Percentiles rank a stretch among this genome's conserved stretches.
phyloP scores from a whole-genome alignment of 2,797 vertebrate genomes.

The Echiichthys vipera region DNA sequence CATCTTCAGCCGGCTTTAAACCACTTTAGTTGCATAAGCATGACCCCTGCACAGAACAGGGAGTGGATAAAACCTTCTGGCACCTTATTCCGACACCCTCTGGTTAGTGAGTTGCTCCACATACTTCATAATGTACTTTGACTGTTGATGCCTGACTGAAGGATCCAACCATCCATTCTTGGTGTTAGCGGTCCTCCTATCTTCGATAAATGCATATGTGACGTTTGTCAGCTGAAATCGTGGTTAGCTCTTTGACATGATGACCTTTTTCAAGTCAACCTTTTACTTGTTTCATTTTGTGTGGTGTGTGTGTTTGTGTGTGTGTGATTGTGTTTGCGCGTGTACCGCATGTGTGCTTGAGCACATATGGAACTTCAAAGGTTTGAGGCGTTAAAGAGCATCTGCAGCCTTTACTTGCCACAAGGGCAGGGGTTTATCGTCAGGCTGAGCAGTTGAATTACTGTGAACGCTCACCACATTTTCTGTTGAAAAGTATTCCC shows the following conservation, averaged over 20 bases:
- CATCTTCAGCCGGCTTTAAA: conserved; percentile 41
- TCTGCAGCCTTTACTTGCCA: conserved; percentile 59
- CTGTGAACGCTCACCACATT: conserved; percentile 42
- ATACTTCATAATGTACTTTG: conserved; percentile 1
- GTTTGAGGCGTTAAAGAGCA: conserved; percentile 55
- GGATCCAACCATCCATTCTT: conserved; percentile 6
- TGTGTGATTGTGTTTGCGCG: conserved; percentile 2
- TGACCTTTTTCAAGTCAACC: conserved; percentile 58
- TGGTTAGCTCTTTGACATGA: conserved; percentile 43
- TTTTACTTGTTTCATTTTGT: conserved; percentile 47
- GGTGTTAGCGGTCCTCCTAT: neutral
- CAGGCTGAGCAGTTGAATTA: conserved; percentile 21
- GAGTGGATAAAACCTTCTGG: conserved; percentile 4
- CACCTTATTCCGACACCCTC: conserved; percentile 1
- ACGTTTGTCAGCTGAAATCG: conserved; percentile 42
- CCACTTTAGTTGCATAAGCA: conserved; percentile 15
- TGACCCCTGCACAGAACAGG: neutral
- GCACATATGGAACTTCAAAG: conserved; percentile 55
- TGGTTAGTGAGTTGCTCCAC: neutral
- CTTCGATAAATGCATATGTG: conserved; percentile 35
- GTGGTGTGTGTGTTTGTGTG: conserved; percentile 12
- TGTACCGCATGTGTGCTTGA: neutral
- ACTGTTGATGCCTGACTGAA: neutral
- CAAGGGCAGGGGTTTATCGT: conserved; percentile 33
- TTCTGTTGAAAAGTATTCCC: conserved; percentile 23